Evolutionary conservation across 2,113 vertebrate genomes (phyloP).

Genomic region (Trinectes maculatus): DNA sequence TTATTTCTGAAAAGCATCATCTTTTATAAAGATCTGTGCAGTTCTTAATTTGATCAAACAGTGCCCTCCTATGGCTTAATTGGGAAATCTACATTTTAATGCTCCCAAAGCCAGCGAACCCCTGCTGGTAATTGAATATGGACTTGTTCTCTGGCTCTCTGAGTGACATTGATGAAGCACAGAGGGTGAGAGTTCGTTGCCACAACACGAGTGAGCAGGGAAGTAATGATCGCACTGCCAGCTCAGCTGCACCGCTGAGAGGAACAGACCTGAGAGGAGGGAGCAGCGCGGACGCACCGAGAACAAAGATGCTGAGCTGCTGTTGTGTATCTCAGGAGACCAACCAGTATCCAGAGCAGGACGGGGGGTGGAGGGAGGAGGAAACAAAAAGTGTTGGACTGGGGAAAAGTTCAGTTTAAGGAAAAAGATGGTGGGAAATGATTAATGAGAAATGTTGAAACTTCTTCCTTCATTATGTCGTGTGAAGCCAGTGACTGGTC

Average conservation of each 20-base stretch:
- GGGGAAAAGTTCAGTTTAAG: background rate
- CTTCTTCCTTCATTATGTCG: too few relatives aligned
- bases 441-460: conserved; percentile 2
- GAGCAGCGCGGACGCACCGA: too few relatives aligned
- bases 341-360: background rate
- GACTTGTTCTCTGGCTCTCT: conserved; percentile 35
- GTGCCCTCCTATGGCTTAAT: conserved; percentile 76
- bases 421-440: background rate
- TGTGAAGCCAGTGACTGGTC: too few relatives aligned
- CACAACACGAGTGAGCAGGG: background rate
- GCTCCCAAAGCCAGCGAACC: conserved; percentile 14
- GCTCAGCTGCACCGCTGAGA: conserved; percentile 5
- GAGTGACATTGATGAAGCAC: conserved; percentile 56
- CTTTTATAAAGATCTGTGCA: conserved; percentile 9
- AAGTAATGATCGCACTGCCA: conserved; percentile 21
- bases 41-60: conserved; percentile 68
- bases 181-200: conserved; percentile 27
- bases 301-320: conserved; percentile 25
- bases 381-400: background rate
- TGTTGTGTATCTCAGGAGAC: conserved; percentile 19
- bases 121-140: conserved; percentile 54
- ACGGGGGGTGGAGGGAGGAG: background rate
- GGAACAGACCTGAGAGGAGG: background rate
- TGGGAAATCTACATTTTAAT: conserved; percentile 55
- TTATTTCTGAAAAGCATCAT: conserved; percentile 16